Evolutionary conservation across 2,888 invertebrate species (phyloP).

Genomic region (Latheticus oryzae): DNA sequence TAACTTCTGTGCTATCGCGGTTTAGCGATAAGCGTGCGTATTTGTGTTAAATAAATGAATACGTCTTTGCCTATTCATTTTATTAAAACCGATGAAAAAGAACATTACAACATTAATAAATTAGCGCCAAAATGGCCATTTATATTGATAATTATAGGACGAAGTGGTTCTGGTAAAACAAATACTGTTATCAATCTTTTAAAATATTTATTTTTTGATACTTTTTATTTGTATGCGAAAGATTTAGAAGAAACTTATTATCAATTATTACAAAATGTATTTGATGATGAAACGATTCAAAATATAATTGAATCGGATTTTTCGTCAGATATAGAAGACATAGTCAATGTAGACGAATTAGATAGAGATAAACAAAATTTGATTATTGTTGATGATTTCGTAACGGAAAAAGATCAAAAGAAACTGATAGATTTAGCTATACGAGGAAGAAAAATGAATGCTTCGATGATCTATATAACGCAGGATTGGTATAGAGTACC

Average conservation of each 20-base stretch:
- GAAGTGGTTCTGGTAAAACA: not conserved
- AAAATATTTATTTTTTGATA: too few relatives aligned
- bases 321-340: not conserved
- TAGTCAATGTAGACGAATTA: not conserved
- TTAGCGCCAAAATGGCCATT: not conserved
- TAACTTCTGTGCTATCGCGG: not conserved
- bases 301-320: not conserved
- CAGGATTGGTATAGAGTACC: too few relatives aligned
- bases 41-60: not conserved
- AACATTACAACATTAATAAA: not conserved
- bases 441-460: too few relatives aligned
- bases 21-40: not conserved
- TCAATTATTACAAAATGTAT: not conserved
- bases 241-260: too few relatives aligned
- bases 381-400: too few relatives aligned
- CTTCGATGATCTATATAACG: too few relatives aligned
- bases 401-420: too few relatives aligned
- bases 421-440: too few relatives aligned
- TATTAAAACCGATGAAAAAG: too few relatives aligned
- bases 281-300: not conserved
- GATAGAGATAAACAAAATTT: not conserved
- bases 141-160: not conserved
- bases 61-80: not conserved
- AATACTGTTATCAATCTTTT: too few relatives aligned
- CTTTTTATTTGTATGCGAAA: too few relatives aligned